These are phyloP conservation scores for Chymomyza amoena DNA, from an alignment of 2,888 invertebrate species.

Conservation along the genomic window DNA sequence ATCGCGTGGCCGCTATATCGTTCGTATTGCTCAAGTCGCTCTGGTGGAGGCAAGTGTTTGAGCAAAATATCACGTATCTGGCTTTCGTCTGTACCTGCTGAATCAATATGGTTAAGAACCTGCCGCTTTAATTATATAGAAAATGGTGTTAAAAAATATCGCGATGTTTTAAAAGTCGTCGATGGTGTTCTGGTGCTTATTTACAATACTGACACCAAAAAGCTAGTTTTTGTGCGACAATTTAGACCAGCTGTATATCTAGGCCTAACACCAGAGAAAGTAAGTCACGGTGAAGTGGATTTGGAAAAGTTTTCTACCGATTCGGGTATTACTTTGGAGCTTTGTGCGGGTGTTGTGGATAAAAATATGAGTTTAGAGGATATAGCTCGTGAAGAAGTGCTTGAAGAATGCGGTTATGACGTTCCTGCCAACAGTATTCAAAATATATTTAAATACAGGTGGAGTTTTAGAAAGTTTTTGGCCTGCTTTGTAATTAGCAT, in stretches of 20 bases:
- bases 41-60: neutral
- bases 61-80: slow-evolving; percentile 71
- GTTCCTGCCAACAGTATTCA: slow-evolving; percentile 35
- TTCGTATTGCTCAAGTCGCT: neutral
- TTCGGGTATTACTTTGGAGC: slow-evolving; percentile 89
- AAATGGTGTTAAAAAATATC: slow-evolving; percentile 86
- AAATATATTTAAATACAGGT: slow-evolving; percentile 31
- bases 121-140: slow-evolving; percentile 86
- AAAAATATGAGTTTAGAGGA: slow-evolving; percentile 86
- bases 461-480: neutral
- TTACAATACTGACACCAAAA: slow-evolving; percentile 87
- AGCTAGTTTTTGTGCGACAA: slow-evolving; percentile 92
- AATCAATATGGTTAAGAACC: slow-evolving; percentile 86
- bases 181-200: slow-evolving; percentile 92
- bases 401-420: slow-evolving; percentile 89
- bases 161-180: slow-evolving; percentile 89
- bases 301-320: slow-evolving; percentile 84
- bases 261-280: slow-evolving; percentile 81
- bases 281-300: slow-evolving; percentile 80
- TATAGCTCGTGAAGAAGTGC: slow-evolving; percentile 89
- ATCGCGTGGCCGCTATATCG: neutral
- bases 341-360: slow-evolving; percentile 96
- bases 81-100: slow-evolving; percentile 81
- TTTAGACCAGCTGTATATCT: slow-evolving; percentile 92
- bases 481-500: neutral